Evolutionary conservation across 2,888 invertebrate genomes (phyloP), one percentile per base, ranked within the genome.

Genomic region (Drosophila greeni): DNA sequence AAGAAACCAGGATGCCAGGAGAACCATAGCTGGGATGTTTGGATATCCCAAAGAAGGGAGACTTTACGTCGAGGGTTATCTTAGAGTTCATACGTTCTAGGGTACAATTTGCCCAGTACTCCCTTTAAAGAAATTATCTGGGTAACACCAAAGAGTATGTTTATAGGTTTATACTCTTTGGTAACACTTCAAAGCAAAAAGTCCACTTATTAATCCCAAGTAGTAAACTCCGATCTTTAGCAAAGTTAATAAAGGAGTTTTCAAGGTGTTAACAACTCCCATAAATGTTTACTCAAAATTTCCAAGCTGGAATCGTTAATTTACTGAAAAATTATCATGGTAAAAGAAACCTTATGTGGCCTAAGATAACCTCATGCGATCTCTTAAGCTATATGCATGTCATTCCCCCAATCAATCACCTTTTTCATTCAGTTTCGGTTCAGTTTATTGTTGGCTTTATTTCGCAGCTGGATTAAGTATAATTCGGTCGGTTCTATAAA

Each of bases 361-460:
- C n/a, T n/a, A n/a, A n/a, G n/a, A n/a, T n/a, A n/a, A n/a, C n/a
- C n/a, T 24, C 24, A 24, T 24, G 24, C 26, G 29, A 29, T 29
- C 29, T 29, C 11, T 4, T 11, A 33, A 14, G 14, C 6, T 14
- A 33, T 0, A 14, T 33, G 4, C 14, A 14, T 33, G n/a, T n/a
- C n/a, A 33, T 14, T 2, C 11, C 4, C 20, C 39, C 2, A 20
- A 14, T 39, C 20, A 39, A 20, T 14, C 20, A 12, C 6, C 20
- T 20, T 20, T 1, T 7, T 1, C 14, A 6, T 45, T 57, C 57
- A 51, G 33, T 36, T 66, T 66, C 18, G 12, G n/a, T 48, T 65
- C 66, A 56, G 9, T 57, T 66, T 61, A 61, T 62, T 52, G 36
- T 51, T 53, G 26, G 62, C 34, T 62, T 62, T 60, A 60, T 47